Evolutionary conservation across 2,888 invertebrate species (phyloP).

Genomic region (Adineta ricciae): DNA sequence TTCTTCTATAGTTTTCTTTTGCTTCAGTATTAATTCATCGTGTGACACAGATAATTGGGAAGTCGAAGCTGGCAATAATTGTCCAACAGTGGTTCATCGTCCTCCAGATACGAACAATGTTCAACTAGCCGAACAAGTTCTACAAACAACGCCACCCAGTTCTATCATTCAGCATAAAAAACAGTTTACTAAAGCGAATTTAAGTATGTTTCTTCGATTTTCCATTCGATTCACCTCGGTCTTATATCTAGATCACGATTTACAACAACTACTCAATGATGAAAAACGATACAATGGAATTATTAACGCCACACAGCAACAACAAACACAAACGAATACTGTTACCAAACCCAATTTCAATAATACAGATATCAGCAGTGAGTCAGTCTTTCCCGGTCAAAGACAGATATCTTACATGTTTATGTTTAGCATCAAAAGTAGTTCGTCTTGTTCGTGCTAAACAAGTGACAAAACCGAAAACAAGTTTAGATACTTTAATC

Average conservation of each 20-base stretch:
- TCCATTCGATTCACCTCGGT: no score
- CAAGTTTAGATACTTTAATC: slow-evolving; percentile 19
- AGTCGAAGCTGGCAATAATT: not conserved
- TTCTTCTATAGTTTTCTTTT: not conserved
- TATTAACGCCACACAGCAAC: not conserved
- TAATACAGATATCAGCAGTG: not conserved
- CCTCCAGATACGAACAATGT: not conserved
- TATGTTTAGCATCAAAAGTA: not conserved
- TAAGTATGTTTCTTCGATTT: not conserved
- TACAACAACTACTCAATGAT: not conserved
- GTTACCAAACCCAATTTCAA: not conserved
- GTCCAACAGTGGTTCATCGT: not conserved
- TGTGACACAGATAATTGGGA: not conserved
- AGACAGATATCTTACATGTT: no score
- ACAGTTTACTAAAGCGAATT: not conserved
- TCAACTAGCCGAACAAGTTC: not conserved
- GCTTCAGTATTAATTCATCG: not conserved
- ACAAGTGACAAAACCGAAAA: not conserved
- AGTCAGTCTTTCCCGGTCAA: not conserved
- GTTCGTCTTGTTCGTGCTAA: slow-evolving; percentile 20
- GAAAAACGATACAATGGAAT: not conserved
- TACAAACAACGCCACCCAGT: not conserved
- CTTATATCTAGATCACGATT: not conserved
- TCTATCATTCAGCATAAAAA: not conserved
- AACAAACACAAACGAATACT: not conserved